A percentile compares a stretch with the other conserved stretches of the same genome.
Evolutionary conservation across 2,797 vertebrate genomes (phyloP).

Genomic region (Pangasius krempfi): DNA sequence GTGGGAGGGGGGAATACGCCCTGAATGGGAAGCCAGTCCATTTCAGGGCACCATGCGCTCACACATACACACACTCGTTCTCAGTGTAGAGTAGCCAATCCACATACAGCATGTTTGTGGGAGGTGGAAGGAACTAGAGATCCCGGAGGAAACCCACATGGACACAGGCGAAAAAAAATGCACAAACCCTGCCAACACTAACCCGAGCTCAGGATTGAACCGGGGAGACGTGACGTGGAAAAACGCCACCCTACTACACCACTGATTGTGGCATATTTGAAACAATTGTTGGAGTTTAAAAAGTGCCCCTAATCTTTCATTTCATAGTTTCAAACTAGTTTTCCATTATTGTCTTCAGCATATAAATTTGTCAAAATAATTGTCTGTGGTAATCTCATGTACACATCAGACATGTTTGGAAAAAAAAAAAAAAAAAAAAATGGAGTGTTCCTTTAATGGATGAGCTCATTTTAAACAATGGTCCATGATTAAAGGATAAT

Average conservation of each 20-base stretch:
- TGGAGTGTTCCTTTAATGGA: background rate
- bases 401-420: background rate
- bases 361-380: background rate
- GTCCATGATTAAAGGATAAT: background rate
- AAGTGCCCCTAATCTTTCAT: background rate
- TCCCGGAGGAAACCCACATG: background rate
- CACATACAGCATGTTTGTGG: background rate
- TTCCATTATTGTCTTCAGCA: background rate
- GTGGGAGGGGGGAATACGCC: background rate
- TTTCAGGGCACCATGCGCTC: background rate
- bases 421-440: background rate
- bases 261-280: background rate
- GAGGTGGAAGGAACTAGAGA: background rate
- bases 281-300: background rate
- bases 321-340: background rate
- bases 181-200: background rate
- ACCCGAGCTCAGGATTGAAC: background rate
- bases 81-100: background rate
- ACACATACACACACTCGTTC: background rate
- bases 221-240: background rate
- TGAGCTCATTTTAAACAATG: background rate
- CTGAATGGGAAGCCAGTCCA: background rate
- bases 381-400: background rate
- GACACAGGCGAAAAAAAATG: background rate
- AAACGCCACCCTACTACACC: background rate